These are phyloP conservation scores for Trichomalopsis sarcophagae DNA, from an alignment of 1,140 invertebrate genomes.

Conservation along the genomic window DNA sequence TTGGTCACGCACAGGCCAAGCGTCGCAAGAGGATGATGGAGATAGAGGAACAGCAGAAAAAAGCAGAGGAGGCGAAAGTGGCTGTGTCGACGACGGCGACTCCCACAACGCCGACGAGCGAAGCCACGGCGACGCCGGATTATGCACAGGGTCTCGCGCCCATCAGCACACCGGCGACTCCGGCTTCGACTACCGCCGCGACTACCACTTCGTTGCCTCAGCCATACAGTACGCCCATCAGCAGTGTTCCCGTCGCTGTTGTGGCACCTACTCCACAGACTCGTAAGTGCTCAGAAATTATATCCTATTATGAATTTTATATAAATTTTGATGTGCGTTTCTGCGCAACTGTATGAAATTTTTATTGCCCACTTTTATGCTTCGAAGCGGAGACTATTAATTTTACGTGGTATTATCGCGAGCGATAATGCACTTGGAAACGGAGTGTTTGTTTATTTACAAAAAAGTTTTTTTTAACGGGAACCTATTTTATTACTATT, in stretches of 20 bases:
- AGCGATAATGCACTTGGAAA: no score
- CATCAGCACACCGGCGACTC: constrained; percentile 73
- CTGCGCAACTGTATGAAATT: neutral
- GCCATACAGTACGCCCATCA: constrained; percentile 48
- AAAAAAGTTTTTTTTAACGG: no score
- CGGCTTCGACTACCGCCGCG: constrained; percentile 34
- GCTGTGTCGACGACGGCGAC: constrained; percentile 72
- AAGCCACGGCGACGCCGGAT: constrained; percentile 78
- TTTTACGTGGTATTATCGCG: no score
- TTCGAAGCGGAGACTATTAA: no score
- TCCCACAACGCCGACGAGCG: constrained; percentile 71
- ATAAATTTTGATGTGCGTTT: no score
- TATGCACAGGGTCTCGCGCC: constrained; percentile 85
- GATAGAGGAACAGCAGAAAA: constrained; percentile 86
- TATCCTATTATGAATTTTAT: neutral
- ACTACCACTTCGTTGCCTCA: constrained; percentile 47
- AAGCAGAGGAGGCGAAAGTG: constrained; percentile 78
- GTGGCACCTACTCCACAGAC: constrained; percentile 62
- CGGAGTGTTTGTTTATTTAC: no score
- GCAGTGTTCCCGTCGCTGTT: constrained; percentile 40
- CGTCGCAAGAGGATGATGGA: constrained; percentile 80
- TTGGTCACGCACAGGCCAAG: constrained; percentile 80
- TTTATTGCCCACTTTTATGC: no score
- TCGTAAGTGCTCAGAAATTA: constrained; percentile 57
- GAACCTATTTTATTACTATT: constrained; percentile 53